Evolutionary conservation across 2,797 vertebrate species (phyloP).

Genomic region (Coilia nasus): DNA sequence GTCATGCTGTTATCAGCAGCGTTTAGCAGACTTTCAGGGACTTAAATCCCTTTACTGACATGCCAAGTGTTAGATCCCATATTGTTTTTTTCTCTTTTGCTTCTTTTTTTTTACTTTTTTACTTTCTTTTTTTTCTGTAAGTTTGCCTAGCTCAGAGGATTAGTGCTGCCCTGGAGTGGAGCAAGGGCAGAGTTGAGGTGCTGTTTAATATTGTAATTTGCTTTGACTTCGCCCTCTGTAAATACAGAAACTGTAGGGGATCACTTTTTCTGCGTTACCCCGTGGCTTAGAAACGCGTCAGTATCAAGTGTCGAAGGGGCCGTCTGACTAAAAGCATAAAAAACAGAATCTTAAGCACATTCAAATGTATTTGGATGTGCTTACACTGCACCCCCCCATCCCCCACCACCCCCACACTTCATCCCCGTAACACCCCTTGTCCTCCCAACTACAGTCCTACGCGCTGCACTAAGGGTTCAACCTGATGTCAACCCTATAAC

Average conservation of each 20-base stretch:
- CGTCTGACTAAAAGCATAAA: neutral
- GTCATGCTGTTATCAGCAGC: constrained; percentile 21
- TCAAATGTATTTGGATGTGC: neutral
- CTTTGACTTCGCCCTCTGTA: constrained; percentile 22
- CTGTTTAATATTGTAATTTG: constrained; percentile 23
- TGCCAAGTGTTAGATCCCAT: constrained; percentile 19
- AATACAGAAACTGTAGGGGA: constrained; percentile 4
- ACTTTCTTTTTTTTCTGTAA: neutral
- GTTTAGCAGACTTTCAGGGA: constrained; percentile 42
- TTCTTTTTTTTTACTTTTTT: neutral
- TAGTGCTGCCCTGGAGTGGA: neutral
- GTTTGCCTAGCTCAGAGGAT: neutral
- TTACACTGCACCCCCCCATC: no score
- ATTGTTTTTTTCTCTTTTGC: neutral
- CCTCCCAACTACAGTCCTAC: neutral
- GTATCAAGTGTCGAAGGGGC: neutral
- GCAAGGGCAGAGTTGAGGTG: constrained; percentile 12
- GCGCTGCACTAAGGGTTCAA: neutral
- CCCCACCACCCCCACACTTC: neutral
- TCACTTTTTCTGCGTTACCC: constrained; percentile 3
- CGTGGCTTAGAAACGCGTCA: neutral
- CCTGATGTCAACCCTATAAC: constrained; percentile 3
- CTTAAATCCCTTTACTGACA: constrained; percentile 32
- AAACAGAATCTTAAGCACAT: constrained; percentile 24
- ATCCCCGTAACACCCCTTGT: neutral